A percentile compares a stretch with the other conserved stretches of the same genome.
Conservation (phyloP, 1,140 invertebrate species). For the Chelonus insularis region DNA sequence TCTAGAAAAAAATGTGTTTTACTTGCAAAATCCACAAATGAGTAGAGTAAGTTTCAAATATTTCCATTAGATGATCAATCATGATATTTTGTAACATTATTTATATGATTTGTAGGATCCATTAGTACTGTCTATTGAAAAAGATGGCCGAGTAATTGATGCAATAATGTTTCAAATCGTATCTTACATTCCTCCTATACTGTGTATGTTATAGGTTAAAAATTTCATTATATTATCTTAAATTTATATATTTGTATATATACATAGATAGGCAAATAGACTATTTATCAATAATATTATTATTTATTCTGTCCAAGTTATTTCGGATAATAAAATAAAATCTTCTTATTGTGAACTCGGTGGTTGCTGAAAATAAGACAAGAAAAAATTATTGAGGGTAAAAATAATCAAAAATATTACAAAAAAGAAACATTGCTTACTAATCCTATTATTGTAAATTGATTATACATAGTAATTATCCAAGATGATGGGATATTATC, state of each 20-base stretch:
- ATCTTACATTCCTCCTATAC: slow-evolving; percentile 37
- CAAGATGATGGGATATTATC: slow-evolving; percentile 54
- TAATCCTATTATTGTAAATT: slow-evolving; percentile 30
- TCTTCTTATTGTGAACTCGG: no score
- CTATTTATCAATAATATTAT: no score
- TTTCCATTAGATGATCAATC: slow-evolving; percentile 1
- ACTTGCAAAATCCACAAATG: slow-evolving; percentile 43
- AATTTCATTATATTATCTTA: neutral
- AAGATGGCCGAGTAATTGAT: slow-evolving; percentile 35
- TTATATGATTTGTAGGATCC: slow-evolving; percentile 37
- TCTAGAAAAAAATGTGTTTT: slow-evolving; percentile 37
- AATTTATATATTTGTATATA: slow-evolving; percentile 14
- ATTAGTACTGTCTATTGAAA: slow-evolving; percentile 38
- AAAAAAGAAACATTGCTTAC: slow-evolving; percentile 4
- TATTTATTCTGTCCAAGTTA: no score
- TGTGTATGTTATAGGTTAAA: slow-evolving; percentile 31
- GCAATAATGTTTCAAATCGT: slow-evolving; percentile 37
- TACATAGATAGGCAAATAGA: no score
- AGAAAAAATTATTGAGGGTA: neutral
- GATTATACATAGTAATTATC: slow-evolving; percentile 58
- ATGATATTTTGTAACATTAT: no score
- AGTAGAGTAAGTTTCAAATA: slow-evolving; percentile 34
- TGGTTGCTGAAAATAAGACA: no score
- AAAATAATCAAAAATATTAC: neutral
- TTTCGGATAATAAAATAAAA: no score